These are phyloP conservation scores for Myathropa florea DNA, from an alignment of 2,888 invertebrate genomes.

Conservation along the genomic window DNA sequence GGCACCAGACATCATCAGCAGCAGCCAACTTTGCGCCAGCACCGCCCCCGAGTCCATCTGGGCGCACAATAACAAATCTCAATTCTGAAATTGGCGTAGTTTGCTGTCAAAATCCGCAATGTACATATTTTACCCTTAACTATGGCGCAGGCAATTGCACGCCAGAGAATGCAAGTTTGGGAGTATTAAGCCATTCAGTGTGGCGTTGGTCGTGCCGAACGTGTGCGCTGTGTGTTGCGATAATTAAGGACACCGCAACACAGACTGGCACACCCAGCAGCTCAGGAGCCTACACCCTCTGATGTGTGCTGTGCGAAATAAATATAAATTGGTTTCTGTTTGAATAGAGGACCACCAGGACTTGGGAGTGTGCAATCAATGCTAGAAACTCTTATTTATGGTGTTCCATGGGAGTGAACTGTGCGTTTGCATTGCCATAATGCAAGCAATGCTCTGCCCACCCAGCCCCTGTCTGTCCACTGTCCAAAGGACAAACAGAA, in stretches of 20 bases:
- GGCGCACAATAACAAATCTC: slow-evolving; percentile 64
- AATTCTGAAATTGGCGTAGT: slow-evolving; percentile 62
- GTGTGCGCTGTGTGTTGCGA: slow-evolving; percentile 21
- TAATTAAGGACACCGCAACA: slow-evolving; percentile 67
- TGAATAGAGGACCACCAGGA: slow-evolving; percentile 9
- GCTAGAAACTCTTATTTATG: slow-evolving; percentile 54
- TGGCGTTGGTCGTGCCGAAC: neutral
- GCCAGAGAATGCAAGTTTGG: slow-evolving; percentile 32
- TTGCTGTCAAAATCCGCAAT: slow-evolving; percentile 65
- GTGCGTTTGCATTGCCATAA: slow-evolving; percentile 16
- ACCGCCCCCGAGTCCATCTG: slow-evolving; percentile 1
- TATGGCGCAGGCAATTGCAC: slow-evolving; percentile 47
- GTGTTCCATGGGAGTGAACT: neutral
- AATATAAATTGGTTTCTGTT: slow-evolving; percentile 69
- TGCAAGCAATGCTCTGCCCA: slow-evolving; percentile 4
- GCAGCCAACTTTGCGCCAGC: neutral
- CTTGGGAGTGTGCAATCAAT: slow-evolving; percentile 15
- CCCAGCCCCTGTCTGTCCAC: neutral
- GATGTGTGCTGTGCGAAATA: slow-evolving; percentile 41
- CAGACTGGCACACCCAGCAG: slow-evolving; percentile 8
- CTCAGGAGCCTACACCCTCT: neutral
- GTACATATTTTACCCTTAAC: slow-evolving; percentile 60
- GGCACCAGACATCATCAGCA: neutral
- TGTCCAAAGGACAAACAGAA: slow-evolving; percentile 16
- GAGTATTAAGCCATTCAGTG: slow-evolving; percentile 50